Percentiles rank a stretch among this genome's conserved stretches.
These are phyloP conservation scores for Cephus pygmeus DNA, from an alignment of 2,888 invertebrate genomes.

Conservation along the genomic window DNA sequence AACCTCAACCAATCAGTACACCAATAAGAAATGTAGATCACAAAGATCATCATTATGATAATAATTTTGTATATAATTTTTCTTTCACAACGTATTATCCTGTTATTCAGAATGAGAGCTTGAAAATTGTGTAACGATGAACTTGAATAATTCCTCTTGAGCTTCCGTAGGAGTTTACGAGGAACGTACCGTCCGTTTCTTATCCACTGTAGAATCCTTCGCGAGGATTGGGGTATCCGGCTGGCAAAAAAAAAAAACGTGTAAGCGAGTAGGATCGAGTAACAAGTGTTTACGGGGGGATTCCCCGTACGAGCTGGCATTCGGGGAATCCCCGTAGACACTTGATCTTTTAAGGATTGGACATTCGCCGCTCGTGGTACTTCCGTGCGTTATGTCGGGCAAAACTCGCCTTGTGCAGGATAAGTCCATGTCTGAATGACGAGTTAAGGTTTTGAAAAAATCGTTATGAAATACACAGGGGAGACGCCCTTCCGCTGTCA, in stretches of 20 bases:
- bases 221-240: background rate
- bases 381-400: slow-evolving; percentile 41
- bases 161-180: background rate
- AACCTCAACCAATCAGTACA: background rate
- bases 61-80: background rate
- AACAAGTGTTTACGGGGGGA: background rate
- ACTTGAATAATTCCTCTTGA: background rate
- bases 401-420: slow-evolving; percentile 51
- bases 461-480: slow-evolving; percentile 57
- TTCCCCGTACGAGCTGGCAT: background rate
- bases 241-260: background rate
- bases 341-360: background rate
- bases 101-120: too few relatives aligned
- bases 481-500: slow-evolving; percentile 84
- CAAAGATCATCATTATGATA: background rate
- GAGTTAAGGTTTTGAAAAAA: slow-evolving; percentile 26
- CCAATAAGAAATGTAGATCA: background rate
- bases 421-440: slow-evolving; percentile 45
- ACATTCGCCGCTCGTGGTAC: slow-evolving; percentile 19
- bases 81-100: background rate
- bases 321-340: background rate
- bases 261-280: background rate
- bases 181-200: background rate
- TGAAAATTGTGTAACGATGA: background rate
- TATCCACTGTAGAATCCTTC: background rate